Base-by-base conservation (phyloP, 2,113 vertebrate genomes). In the Climacteris rufus region DNA sequence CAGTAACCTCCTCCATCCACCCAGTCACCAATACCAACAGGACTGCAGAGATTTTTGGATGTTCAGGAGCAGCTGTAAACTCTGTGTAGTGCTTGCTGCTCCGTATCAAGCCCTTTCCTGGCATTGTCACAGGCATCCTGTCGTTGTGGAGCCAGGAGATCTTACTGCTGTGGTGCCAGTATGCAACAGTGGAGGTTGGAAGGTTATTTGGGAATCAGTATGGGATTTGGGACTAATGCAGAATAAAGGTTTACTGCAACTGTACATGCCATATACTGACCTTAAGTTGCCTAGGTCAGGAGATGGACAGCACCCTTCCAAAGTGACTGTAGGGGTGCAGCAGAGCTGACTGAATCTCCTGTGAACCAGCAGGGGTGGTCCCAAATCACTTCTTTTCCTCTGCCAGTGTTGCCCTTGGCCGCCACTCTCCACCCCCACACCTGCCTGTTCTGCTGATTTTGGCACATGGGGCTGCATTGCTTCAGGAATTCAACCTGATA, bases 301-400 rank as follows among this genome's bases (percentile, higher is more conserved):
- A 53, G 45, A 52, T 7, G 3, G n/a, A 21, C 35, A 37, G 13
- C 45, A 30, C 24, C 50, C 24, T 72, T 71, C 40, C 70, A 13
- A 33, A 81, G 42, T 15, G 52, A 22, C n/a, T 0, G 0, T 2
- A 19, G 56, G 35, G 22, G 8, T 31, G 65, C 40, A 42, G 0
- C 37, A 31, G 44, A 75, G 47, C 33, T 54, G 75, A 42, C 53
- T 49, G 37, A 23, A 54, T 57, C 69, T 70, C 69, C 56, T 1
- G 0, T 49, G 50, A 69, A 52, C 18, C 27, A 35, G 25, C 15
- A 60, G 53, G 37, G 24, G 28, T 72, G 53, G 61, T 82, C 72
- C 64, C 3, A 4, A 15, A 59, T 63, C 35, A 42, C 8, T 35
- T 60, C 63, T 75, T 76, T 60, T 64, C 45, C 30, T 79, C 40